Percentiles rank a stretch among this genome's conserved stretches.
phyloP scores from a whole-genome alignment of 2,888 invertebrate genomes.

The Caradrina kadenii region DNA sequence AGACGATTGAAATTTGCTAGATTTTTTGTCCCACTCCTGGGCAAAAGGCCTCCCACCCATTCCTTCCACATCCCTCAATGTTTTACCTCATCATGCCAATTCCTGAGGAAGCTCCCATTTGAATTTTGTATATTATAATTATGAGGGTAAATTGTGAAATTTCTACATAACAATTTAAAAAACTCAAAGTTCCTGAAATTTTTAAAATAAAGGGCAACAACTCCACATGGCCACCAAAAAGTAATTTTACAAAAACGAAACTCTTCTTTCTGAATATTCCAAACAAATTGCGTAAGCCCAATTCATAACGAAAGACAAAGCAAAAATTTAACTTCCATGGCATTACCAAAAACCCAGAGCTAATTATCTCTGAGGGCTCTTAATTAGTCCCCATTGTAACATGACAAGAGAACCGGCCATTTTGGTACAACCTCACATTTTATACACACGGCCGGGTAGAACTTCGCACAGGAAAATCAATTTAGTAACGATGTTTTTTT shows the following conservation, averaged over 20 bases:
- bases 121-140: no score
- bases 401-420: slow-evolving; percentile 86
- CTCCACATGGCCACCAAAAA: slow-evolving; percentile 4
- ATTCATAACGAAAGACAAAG: slow-evolving; percentile 77
- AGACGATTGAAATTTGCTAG: no score
- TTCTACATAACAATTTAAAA: no score
- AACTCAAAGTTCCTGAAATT: neutral
- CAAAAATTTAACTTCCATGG: slow-evolving; percentile 74
- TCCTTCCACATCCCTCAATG: no score
- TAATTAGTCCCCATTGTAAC: slow-evolving; percentile 89
- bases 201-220: neutral
- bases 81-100: no score
- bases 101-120: no score
- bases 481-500: no score
- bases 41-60: no score
- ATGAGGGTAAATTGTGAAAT: no score
- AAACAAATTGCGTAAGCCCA: slow-evolving; percentile 66
- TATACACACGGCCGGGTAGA: slow-evolving; percentile 72
- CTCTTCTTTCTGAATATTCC: slow-evolving; percentile 36
- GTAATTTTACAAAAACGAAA: slow-evolving; percentile 13
- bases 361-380: slow-evolving; percentile 86
- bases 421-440: slow-evolving; percentile 75
- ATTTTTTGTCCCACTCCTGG: no score
- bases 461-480: slow-evolving; percentile 2
- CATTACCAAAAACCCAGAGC: slow-evolving; percentile 80